Conservation (phyloP, 2,797 vertebrate genomes). For the Argya squamiceps region DNA sequence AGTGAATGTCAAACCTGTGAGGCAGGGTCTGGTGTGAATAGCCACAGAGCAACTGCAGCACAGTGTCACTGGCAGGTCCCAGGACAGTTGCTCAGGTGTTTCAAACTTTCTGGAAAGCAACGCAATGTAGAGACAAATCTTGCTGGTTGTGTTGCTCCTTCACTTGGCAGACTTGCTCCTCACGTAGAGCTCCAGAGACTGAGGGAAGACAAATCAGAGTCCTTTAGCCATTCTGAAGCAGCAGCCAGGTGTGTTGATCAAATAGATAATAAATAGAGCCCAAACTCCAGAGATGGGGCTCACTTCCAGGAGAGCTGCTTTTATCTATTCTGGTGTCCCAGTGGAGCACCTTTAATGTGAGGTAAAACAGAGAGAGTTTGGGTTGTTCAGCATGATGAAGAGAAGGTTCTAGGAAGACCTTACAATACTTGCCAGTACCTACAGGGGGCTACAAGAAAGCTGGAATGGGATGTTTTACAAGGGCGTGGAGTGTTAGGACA, state of each 20-base stretch:
- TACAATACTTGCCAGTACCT: neutral
- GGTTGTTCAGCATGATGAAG: neutral
- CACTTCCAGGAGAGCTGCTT: neutral
- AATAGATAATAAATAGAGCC: neutral
- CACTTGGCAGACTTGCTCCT: neutral
- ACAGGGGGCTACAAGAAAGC: neutral
- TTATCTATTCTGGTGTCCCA: rapidly evolving
- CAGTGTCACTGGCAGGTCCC: neutral
- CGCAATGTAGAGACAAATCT: neutral
- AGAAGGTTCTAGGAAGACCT: neutral
- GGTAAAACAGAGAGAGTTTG: neutral
- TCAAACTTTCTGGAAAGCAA: neutral
- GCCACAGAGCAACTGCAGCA: neutral
- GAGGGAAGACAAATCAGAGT: neutral
- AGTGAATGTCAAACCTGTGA: neutral
- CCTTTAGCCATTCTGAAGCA: neutral
- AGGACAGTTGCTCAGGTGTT: neutral
- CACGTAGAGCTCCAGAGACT: neutral
- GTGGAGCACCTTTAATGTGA: neutral
- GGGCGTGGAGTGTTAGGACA: neutral
- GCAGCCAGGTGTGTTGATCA: neutral
- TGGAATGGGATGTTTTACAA: neutral
- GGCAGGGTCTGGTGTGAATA: neutral
- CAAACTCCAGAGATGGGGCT: neutral
- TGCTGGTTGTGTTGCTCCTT: neutral